Base-by-base conservation (phyloP, 2,113 vertebrate species). In the Gymnocephalus cernua region DNA sequence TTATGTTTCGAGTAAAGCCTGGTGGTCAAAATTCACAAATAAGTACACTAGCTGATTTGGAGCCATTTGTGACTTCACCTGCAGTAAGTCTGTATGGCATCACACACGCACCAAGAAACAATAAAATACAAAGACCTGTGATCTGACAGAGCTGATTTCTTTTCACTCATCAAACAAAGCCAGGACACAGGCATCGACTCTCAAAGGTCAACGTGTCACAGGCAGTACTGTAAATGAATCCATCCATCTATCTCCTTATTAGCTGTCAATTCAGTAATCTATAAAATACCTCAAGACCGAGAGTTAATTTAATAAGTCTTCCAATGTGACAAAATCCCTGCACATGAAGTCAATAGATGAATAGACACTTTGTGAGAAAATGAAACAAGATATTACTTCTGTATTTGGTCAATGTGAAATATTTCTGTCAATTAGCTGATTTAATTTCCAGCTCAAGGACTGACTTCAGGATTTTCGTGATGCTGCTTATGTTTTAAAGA, bases 361-460 rank as follows among this genome's bases (percentile, higher is more conserved):
- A 77, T 18, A 51, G 41, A 13, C 15, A 14, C 21, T 3, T 41
- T 32, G 38, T 80, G 50, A 71, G 44, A 74, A 77, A 66, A 83
- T 41, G 14, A 21, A 70, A 44, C 57, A 74, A 58, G 57, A 70
- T 56, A n/a, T 50, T 35, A 69, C 77, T 41, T 41, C 9, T 41
- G 38, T 73, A 80, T 66, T 58, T 63, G 41, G 32, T 84, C 69
- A 61, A 57, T 53, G 66, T 38, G 12, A 72, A 80, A 67, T 32
- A 58, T 54, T 74, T 82, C 79, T 71, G 58, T 74, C 76, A 45
- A 23, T 74, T 57, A 18, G 29, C 29, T 66, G 48, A 80, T 69
- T 53, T 18, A 15, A 69, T 82, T 72, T 75, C 23, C 25, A 0
- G 0, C 79, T 59, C 62, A 2, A 6, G 12, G 25, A 48, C n/a